Evolutionary conservation across 1,140 invertebrate genomes (phyloP).

Genomic region (Conopomorpha cramerella): DNA sequence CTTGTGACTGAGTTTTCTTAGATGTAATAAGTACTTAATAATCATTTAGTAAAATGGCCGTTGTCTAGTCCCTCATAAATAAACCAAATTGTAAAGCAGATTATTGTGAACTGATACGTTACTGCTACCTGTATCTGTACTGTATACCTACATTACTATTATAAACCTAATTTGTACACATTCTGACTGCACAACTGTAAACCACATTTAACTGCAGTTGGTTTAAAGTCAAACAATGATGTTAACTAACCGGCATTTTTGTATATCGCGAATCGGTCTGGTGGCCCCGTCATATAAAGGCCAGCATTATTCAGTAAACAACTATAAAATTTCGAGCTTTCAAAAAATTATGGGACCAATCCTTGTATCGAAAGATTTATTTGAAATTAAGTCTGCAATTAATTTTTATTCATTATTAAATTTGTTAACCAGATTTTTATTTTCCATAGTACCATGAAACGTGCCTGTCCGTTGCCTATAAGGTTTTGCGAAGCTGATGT

Average conservation of each 20-base stretch:
- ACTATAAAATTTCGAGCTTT: constrained; percentile 16
- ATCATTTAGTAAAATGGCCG: background rate
- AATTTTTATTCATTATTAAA: constrained; percentile 13
- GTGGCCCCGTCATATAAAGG: too few species aligned
- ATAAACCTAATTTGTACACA: constrained; percentile 45
- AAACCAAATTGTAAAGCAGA: too few species aligned
- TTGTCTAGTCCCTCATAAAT: too few species aligned
- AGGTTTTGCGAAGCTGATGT: constrained; percentile 52
- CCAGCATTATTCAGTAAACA: too few species aligned
- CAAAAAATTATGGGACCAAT: constrained; percentile 39
- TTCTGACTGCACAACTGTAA: constrained; percentile 41
- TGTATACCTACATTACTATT: constrained; percentile 10
- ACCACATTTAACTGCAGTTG: constrained; percentile 28
- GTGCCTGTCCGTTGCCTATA: too few species aligned
- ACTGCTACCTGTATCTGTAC: too few species aligned
- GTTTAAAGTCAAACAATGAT: constrained; percentile 21
- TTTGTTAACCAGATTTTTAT: constrained; percentile 23
- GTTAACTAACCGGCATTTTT: too few species aligned
- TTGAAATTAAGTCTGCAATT: constrained; percentile 13
- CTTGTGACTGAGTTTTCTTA: background rate
- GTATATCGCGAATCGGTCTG: too few species aligned
- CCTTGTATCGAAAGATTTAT: too few species aligned
- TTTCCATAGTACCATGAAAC: too few species aligned
- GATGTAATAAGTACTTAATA: background rate
- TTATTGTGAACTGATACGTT: too few species aligned